Evolutionary conservation across 1,140 invertebrate genomes (phyloP).

Genomic region (Eueides isabella): DNA sequence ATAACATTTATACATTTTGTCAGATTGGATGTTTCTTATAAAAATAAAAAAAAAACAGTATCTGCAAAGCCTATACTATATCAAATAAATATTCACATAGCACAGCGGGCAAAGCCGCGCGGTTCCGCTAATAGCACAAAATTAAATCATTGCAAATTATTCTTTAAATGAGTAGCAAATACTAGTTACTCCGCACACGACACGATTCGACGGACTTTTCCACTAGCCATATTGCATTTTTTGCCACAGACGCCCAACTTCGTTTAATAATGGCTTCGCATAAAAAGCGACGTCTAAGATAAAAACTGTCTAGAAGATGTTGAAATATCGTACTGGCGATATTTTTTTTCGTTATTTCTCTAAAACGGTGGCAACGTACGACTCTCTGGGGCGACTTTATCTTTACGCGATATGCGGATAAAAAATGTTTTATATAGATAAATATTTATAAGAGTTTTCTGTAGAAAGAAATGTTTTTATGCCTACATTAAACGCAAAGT

Average conservation of each 20-base stretch:
- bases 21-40: too few species aligned
- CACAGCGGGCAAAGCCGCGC: too few species aligned
- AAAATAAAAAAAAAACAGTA: too few species aligned
- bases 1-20: too few species aligned
- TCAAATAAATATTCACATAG: too few species aligned
- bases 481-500: too few species aligned
- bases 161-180: constrained; percentile 1
- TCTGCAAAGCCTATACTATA: too few species aligned
- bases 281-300: constrained; percentile 18
- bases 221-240: constrained; percentile 27
- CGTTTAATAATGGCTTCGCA: constrained; percentile 22
- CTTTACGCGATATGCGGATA: not conserved
- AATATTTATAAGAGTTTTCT: too few species aligned
- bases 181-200: constrained; percentile 32
- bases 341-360: not conserved
- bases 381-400: not conserved
- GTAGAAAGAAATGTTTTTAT: too few species aligned
- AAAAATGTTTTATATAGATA: too few species aligned
- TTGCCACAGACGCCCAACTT: constrained; percentile 24
- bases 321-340: not conserved
- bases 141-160: constrained; percentile 1
- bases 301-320: constrained; percentile 33
- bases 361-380: not conserved
- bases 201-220: constrained; percentile 36
- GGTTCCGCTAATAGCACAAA: too few species aligned